These are phyloP conservation scores for Ia io DNA, from an alignment of 2,113 vertebrate species.

Conservation along the genomic window DNA sequence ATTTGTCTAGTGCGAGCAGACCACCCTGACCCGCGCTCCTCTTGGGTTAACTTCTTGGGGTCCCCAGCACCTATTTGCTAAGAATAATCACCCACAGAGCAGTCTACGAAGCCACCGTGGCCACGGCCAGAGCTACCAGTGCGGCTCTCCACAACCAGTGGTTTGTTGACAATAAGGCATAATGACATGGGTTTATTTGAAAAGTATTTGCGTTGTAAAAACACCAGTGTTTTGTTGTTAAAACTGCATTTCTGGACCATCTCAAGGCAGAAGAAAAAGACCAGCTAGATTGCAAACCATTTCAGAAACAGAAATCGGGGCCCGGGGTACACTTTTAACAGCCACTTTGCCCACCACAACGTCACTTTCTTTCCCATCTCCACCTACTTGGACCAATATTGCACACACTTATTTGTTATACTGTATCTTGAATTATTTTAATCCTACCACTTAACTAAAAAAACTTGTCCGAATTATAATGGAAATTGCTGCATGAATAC, in stretches of 20 bases:
- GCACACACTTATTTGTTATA: neutral
- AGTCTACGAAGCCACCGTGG: neutral
- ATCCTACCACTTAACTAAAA: neutral
- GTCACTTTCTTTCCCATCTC: neutral
- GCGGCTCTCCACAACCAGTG: neutral
- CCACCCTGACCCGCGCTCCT: neutral
- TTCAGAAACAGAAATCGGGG: constrained; percentile 1
- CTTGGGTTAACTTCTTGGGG: neutral
- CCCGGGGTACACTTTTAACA: neutral
- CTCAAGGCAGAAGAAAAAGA: constrained; percentile 57
- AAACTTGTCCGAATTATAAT: neutral
- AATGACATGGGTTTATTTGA: constrained; percentile 55
- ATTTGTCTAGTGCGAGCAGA: neutral
- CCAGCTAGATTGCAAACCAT: neutral
- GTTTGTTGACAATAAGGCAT: constrained; percentile 48
- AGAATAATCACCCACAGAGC: neutral
- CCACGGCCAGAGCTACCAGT: neutral
- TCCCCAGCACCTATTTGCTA: neutral
- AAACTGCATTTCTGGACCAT: constrained; percentile 64
- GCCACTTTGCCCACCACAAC: neutral
- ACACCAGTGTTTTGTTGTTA: constrained; percentile 44
- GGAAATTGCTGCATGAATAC: constrained; percentile 3
- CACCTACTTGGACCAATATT: neutral
- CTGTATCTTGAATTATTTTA: neutral
- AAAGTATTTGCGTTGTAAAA: constrained; percentile 51